Percentiles rank a stretch among this genome's conserved stretches.
Evolutionary conservation across 2,797 vertebrate species (phyloP).

Genomic region (Ara ararauna): DNA sequence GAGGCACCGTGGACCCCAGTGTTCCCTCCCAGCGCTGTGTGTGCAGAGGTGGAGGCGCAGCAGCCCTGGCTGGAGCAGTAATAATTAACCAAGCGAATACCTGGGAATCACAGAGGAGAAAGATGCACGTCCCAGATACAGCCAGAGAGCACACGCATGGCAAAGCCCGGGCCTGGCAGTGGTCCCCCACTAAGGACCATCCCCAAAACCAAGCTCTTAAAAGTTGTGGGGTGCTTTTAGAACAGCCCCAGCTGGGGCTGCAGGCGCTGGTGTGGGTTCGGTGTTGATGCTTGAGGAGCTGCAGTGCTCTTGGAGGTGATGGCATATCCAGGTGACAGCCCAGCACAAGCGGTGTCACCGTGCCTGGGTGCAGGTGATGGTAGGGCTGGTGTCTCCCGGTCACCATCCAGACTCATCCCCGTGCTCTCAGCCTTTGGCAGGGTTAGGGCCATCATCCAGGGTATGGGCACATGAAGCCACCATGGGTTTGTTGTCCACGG

Average conservation of each 20-base stretch:
- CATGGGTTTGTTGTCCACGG: rapidly evolving
- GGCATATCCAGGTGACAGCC: background rate
- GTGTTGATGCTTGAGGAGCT: background rate
- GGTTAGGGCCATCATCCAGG: rapidly evolving
- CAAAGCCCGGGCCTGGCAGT: background rate
- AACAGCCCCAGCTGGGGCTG: rapidly evolving
- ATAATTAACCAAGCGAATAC: background rate
- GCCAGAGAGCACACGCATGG: rapidly evolving
- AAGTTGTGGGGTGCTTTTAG: background rate
- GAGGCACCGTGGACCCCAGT: rapidly evolving
- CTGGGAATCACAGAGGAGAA: constrained; percentile 32
- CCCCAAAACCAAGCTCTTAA: rapidly evolving
- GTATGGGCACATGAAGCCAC: rapidly evolving
- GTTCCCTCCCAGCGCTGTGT: rapidly evolving
- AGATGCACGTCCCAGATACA: background rate
- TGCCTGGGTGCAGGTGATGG: background rate
- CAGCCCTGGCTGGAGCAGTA: background rate
- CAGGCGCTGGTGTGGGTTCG: rapidly evolving
- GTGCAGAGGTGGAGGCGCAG: background rate
- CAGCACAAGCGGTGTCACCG: rapidly evolving
- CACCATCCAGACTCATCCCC: background rate
- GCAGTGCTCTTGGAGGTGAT: background rate
- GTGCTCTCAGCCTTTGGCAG: rapidly evolving
- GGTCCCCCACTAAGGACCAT: rapidly evolving
- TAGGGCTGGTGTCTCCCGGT: rapidly evolving